Base-by-base conservation (phyloP, 1,140 invertebrate genomes). In the Saccostrea echinata region DNA sequence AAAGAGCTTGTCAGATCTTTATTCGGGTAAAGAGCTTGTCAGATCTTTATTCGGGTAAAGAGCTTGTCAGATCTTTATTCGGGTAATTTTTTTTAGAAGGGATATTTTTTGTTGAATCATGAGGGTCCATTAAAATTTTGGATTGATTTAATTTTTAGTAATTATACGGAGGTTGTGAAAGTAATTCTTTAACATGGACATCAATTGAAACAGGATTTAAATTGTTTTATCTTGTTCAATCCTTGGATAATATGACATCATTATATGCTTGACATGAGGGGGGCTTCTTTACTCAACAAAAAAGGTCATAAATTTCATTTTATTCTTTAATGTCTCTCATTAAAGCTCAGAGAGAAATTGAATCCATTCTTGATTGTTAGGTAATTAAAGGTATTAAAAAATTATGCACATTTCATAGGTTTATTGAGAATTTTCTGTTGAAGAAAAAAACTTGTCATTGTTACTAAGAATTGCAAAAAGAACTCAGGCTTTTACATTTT, bases 141-240 rank as follows among this genome's bases (percentile, higher is more conserved):
- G 55, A n/a, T 61, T 61, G 55, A 57, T 57, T 57, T 57, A 3
- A 57, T 57, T 57, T 21, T 21, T 16, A 21, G 55, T 61, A n/a
- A 61, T 61, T 61, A 18, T 21, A 2, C 2, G 18, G 55, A 21
- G 55, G n/a, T 61, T 61, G 55, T 61, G 55, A 43, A 43, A 43
- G 43, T 61, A 61, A 21, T 61, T 21, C 55, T 21, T 61, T 21
- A 21, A 61, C 18, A 76, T 43, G 27, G 9, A 76, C 24, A 30
- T 33, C 11, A 33, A 30, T 76, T 76, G 1, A 76, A 76, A 76
- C 18, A 21, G 21, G 21, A 24, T 24, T 64, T 35, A 30, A 13
- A 76, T 76, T 27, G 27, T 30, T 13, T 64, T 76, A 12, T 16
- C 68, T 76, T 76, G 68, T 76, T 27, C 68, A 76, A 33, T 76